Base-by-base conservation (phyloP, 2,888 invertebrate genomes). In the Mactromeris polynyma region DNA sequence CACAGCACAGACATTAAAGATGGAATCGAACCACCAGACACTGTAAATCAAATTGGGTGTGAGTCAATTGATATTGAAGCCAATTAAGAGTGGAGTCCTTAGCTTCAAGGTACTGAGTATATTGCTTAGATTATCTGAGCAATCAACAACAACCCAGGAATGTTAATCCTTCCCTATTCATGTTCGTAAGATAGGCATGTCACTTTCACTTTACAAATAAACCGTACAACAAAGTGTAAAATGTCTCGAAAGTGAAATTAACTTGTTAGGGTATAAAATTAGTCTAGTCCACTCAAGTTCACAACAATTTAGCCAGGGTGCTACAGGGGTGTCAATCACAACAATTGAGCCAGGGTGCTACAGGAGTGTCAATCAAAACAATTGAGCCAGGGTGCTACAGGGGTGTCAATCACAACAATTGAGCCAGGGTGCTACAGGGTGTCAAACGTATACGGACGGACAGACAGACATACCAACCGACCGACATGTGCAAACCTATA, bases 121-220 rank as follows among this genome's bases (percentile, higher is more conserved):
- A 64, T 77, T n/a, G 33, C 14, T 3, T 14, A 33, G 17, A 69
- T 86, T 81, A 86, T 86, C 86, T 26, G 4, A 19, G 31, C 33
- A 4, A n/a, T 46, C 81, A 69, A 81, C 36, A 69, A 38, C 86
- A 26, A 86, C 86, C 9, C 7, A 73, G 86, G 86, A 86, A 86
- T 86, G 58, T 86, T 86, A 86, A 86, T 86, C 81, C 86, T 46
- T 14, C 31, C 38, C 51, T 78, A 77, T 84, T 84, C 78, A 84
- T 36, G 33, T 51, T n/a, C 26, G n/a, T 4, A 51, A 54, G 46
- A 84, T 83, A 78, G 77, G 36, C 46, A 54, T 83, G 83, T 69
- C 78, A 19, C 77, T 51, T 51, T 54, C 78, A 84, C 54, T 84
- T 78, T 36, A 77, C 77, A 33, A 77, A 84, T 54, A 78, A 69